Evolutionary conservation across 2,797 vertebrate genomes (phyloP).

Genomic region (Pterois miles): DNA sequence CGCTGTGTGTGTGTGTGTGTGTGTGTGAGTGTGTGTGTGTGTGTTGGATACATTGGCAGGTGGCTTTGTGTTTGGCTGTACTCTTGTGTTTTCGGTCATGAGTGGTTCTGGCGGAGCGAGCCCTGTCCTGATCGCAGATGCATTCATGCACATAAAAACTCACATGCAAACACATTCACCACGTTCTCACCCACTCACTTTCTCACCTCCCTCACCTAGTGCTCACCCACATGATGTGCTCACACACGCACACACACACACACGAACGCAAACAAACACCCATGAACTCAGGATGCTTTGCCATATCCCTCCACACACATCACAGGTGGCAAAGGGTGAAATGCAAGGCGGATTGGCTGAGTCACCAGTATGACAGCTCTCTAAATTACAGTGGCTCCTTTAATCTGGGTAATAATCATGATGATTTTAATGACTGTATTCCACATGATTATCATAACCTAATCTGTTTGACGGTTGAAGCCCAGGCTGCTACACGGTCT

Average conservation of each 20-base stretch:
- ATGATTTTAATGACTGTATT: not conserved
- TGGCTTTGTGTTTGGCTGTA: constrained; percentile 68
- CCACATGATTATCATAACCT: constrained; percentile 8
- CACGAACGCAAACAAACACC: not conserved
- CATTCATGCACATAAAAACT: not conserved
- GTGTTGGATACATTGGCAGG: constrained; percentile 28
- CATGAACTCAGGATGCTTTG: not conserved
- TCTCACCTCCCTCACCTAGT: constrained; percentile 1
- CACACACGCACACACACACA: not conserved
- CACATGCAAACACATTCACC: not conserved
- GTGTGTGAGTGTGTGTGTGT: not conserved
- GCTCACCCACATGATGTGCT: not conserved
- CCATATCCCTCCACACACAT: not conserved
- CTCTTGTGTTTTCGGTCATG: constrained; percentile 51
- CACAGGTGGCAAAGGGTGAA: not conserved
- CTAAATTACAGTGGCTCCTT: not conserved
- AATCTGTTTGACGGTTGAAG: not conserved
- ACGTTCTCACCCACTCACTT: constrained; percentile 20
- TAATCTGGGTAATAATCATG: constrained; percentile 3
- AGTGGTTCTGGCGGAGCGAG: constrained; percentile 79
- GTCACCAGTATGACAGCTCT: constrained; percentile 10
- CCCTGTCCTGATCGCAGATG: not conserved
- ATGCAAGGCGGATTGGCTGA: not conserved
- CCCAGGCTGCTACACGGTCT: not conserved
- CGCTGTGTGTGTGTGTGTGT: not conserved